Conservation (phyloP, 2,797 vertebrate species). For the Hoplostethus mediterraneus region DNA sequence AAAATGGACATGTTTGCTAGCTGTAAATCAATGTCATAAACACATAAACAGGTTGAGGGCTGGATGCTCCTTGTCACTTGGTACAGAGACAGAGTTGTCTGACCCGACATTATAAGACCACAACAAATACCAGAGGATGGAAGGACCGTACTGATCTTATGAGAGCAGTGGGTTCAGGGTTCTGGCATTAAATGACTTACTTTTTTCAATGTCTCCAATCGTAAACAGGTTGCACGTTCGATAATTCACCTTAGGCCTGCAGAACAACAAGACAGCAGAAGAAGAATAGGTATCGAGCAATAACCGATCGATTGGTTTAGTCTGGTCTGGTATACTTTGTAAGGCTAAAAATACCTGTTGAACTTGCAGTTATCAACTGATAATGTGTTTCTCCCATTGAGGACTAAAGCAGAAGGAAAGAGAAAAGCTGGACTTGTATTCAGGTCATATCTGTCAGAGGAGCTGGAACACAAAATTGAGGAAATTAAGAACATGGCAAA, state of each 20-base stretch:
- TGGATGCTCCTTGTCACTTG: neutral
- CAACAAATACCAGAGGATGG: conserved; percentile 26
- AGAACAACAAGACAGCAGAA: conserved; percentile 29
- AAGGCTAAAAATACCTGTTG: conserved; percentile 72
- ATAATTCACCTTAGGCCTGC: conserved; percentile 77
- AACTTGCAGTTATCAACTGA: conserved; percentile 68
- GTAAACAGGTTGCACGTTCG: conserved; percentile 56
- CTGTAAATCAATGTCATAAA: conserved; percentile 42
- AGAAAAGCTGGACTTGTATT: conserved; percentile 64
- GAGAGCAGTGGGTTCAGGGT: neutral
- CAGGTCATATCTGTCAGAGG: conserved; percentile 64
- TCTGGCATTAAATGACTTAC: conserved; percentile 65
- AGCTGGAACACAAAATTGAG: conserved; percentile 53
- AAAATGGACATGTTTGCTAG: conserved; percentile 26
- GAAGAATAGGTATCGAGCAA: conserved; percentile 14
- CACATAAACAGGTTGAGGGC: conserved; percentile 39
- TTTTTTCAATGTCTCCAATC: conserved; percentile 74
- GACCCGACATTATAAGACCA: conserved; percentile 12
- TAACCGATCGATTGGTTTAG: conserved; percentile 25
- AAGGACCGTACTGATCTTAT: neutral
- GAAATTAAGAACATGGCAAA: conserved; percentile 6
- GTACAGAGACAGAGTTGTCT: neutral
- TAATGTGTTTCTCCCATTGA: conserved; percentile 70
- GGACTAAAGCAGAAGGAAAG: conserved; percentile 68
- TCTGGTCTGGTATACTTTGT: conserved; percentile 23